phyloP scores from a whole-genome alignment of 2,113 vertebrate species.

The Semnopithecus entellus region DNA sequence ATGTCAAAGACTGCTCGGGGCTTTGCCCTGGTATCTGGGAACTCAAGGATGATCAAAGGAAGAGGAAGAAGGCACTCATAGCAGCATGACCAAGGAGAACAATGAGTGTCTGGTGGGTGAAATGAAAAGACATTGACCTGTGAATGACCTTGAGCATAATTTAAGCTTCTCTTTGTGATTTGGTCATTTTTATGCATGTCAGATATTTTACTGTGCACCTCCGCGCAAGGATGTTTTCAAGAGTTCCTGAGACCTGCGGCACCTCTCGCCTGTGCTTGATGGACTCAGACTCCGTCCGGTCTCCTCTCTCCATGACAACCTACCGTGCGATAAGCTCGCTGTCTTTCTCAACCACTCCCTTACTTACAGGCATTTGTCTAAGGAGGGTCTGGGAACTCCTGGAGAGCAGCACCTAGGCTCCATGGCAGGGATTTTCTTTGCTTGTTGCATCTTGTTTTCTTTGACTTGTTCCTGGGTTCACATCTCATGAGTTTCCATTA shows the following conservation, averaged over 20 bases:
- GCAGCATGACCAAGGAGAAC: background rate
- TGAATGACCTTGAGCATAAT: background rate
- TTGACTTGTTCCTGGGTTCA: background rate
- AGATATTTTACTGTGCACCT: background rate
- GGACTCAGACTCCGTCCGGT: background rate
- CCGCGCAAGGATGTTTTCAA: background rate
- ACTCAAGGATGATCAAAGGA: background rate
- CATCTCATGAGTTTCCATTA: background rate
- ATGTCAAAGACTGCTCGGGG: background rate
- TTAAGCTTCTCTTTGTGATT: background rate
- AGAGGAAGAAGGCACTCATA: background rate
- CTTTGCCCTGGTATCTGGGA: background rate
- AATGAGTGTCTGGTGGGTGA: background rate
- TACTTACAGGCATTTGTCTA: background rate
- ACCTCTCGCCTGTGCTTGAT: background rate
- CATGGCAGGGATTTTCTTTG: background rate
- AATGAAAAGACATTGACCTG: background rate
- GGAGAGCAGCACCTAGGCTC: background rate
- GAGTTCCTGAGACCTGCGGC: background rate
- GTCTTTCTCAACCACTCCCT: background rate
- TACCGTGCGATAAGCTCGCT: accelerated
- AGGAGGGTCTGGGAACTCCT: background rate
- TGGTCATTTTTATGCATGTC: background rate
- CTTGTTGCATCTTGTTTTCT: background rate
- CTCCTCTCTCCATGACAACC: background rate